Base-by-base conservation (phyloP, 2,113 vertebrate genomes). In the Carettochelys insculpta region DNA sequence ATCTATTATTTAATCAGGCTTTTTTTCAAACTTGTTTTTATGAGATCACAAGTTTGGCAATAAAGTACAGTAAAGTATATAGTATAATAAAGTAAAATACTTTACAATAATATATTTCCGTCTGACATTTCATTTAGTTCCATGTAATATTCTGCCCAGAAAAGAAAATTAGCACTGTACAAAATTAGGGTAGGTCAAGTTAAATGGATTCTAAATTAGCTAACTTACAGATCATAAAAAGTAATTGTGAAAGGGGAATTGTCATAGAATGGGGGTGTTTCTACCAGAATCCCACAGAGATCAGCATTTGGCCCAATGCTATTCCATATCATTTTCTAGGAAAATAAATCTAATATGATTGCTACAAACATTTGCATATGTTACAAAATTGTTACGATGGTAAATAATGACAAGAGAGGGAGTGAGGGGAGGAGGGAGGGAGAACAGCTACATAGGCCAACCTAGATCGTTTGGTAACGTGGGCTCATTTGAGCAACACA, bases 161-260 rank as follows among this genome's bases (percentile, higher is more conserved):
- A 89, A 86, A 92, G 27, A 8, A 1, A 89, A 80, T 24, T 31
- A 90, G 34, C 13, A 89, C 61, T 93, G 86, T 11, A 11, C 51
- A 86, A 25, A 11, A 76, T 45, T 17, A 47, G 2, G 14, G 8
- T 22, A 68, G 50, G 1, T 88, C 27, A 27, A 31, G 31, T 52
- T 61, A 56, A 92, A 47, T 51, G 47, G 5, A 14, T 38, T 53
- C 88, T 68, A 93, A 68, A 0, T 50, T 54, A 11, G 61, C 38
- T 68, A 68, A 38, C 34, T 38, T 75, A 68, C 4, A 54, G 11
- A 48, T 58, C 50, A 77, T 7, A 82, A 4, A 8, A 93, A 1
- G 0, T 83, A 77, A 47, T 53, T 82, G 16, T 86, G 77, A 92
- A 80, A 38, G n/a, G 9, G 12, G 3, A 3, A 65, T 41, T 48